Percentiles rank a stretch among this genome's conserved stretches.
Conservation (phyloP, 2,888 invertebrate species). For the Hydropsyche betteni region DNA sequence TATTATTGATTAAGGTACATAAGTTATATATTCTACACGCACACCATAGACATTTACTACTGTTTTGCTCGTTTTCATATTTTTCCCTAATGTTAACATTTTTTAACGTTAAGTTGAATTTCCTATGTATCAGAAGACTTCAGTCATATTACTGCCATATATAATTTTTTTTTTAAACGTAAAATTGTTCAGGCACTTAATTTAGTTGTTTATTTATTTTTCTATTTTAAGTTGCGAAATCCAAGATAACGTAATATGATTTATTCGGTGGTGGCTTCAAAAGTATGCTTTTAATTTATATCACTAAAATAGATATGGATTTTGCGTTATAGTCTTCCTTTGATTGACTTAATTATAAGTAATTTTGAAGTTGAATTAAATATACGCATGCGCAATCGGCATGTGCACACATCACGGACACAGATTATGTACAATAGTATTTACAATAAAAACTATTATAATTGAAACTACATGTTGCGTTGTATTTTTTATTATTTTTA, state of each 20-base stretch:
- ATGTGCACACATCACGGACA: neutral
- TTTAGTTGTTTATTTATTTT: conserved; percentile 8
- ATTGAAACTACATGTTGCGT: conserved; percentile 15
- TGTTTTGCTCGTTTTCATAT: too few relatives aligned
- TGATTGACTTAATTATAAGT: conserved; percentile 4
- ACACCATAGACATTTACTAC: too few relatives aligned
- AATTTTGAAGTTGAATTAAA: neutral
- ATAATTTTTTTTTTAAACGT: conserved; percentile 11
- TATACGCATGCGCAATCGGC: neutral
- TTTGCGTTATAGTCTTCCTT: too few relatives aligned
- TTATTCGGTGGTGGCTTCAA: conserved; percentile 24
- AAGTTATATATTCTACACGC: too few relatives aligned
- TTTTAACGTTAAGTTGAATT: conserved; percentile 9
- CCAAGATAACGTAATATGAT: neutral
- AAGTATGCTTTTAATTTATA: conserved; percentile 14
- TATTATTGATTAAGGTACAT: too few relatives aligned
- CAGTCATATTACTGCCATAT: conserved; percentile 25
- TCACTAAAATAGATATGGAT: neutral
- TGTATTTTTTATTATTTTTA: conserved; percentile 30
- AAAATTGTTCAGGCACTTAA: too few relatives aligned
- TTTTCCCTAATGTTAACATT: too few relatives aligned
- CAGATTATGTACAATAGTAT: conserved; percentile 18
- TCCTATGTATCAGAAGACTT: conserved; percentile 18
- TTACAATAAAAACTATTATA: conserved; percentile 15
- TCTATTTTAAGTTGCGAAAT: conserved; percentile 4